These are phyloP conservation scores for Silurus asotus DNA, from an alignment of 2,113 vertebrate genomes.

Conservation along the genomic window DNA sequence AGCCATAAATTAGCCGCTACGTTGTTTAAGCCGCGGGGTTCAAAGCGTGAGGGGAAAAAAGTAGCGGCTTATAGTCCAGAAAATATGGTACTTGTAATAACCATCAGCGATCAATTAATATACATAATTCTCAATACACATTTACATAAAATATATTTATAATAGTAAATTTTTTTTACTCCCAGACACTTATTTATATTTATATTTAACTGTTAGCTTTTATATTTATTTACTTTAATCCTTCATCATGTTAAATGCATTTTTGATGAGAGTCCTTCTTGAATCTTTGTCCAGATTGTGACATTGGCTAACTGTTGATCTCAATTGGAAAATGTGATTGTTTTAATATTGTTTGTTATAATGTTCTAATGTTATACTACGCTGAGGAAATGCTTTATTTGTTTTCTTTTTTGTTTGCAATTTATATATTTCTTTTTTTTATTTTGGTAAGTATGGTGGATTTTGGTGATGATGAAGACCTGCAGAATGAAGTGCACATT, in stretches of 20 bases:
- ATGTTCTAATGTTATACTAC: conserved; percentile 29
- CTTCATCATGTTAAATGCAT: background rate
- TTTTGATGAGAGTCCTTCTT: conserved; percentile 69
- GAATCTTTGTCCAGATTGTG: conserved; percentile 61
- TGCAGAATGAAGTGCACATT: conserved; percentile 70
- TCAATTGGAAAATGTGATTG: conserved; percentile 43
- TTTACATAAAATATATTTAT: background rate
- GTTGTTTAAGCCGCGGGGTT: too few species aligned
- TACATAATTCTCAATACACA: too few species aligned
- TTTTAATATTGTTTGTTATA: conserved; percentile 40
- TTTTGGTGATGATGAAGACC: conserved; percentile 53
- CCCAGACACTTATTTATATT: too few species aligned
- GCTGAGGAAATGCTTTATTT: conserved; percentile 50
- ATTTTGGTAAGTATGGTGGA: conserved; percentile 67
- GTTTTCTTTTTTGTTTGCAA: conserved; percentile 67
- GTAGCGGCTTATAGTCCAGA: too few species aligned
- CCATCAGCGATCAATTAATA: too few species aligned
- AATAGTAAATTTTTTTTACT: too few species aligned
- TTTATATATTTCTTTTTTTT: conserved; percentile 68
- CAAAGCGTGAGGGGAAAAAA: too few species aligned
- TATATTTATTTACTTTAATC: background rate
- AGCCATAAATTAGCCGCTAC: too few species aligned
- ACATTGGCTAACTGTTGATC: conserved; percentile 38
- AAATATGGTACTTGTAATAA: too few species aligned
- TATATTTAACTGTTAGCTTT: background rate